Conservation (phyloP, 2,797 vertebrate species). For the Okamejei kenojei region DNA sequence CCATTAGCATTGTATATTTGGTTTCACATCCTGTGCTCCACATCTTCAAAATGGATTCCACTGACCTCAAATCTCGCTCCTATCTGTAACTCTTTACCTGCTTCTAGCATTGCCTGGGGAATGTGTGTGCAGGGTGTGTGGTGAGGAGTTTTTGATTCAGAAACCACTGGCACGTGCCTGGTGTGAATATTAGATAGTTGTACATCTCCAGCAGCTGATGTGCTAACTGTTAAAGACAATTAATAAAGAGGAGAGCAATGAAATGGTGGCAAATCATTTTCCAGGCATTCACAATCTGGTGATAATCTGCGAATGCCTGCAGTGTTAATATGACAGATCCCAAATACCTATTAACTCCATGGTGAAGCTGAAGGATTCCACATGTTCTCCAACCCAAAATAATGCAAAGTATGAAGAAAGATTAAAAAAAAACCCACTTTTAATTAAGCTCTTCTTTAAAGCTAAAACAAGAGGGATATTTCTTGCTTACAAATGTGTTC, state of each 20-base stretch:
- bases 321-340: neutral
- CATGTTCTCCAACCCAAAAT: neutral
- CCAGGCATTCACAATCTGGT: neutral
- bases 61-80: no score
- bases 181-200: neutral
- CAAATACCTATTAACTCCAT: neutral
- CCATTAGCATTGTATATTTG: neutral
- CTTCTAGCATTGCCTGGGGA: neutral
- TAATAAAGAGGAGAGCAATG: neutral
- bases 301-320: neutral
- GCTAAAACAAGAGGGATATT: neutral
- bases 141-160: neutral
- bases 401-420: neutral
- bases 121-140: no score
- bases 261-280: neutral
- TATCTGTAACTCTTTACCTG: neutral
- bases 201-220: neutral
- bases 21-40: neutral
- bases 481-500: neutral
- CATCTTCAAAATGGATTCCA: neutral
- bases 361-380: neutral
- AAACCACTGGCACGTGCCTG: neutral
- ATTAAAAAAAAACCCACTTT: neutral
- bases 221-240: neutral
- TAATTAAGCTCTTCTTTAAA: neutral